Evolutionary conservation across 35 echinoderm and acorn worm species (phyloP).

Genomic region (Hemicentrotus pulcherrimus): DNA sequence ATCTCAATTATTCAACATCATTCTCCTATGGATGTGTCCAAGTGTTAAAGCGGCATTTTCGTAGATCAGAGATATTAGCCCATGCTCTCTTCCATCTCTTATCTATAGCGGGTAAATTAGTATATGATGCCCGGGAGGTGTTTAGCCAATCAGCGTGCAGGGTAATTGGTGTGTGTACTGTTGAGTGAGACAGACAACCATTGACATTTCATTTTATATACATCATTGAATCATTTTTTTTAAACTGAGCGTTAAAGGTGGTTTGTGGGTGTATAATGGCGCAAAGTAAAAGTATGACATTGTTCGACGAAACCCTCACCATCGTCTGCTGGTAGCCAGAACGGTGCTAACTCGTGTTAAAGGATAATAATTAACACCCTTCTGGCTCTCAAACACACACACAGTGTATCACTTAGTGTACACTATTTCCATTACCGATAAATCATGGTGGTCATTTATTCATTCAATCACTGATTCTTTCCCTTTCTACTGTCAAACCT

Average conservation of each 20-base stretch:
- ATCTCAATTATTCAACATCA: background rate
- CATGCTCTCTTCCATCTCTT: background rate
- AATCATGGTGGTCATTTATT: too few species aligned
- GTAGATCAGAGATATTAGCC: background rate
- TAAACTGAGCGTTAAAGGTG: background rate
- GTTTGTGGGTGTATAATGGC: background rate
- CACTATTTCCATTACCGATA: too few species aligned
- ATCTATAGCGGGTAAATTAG: background rate
- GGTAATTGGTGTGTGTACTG: background rate
- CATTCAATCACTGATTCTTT: too few species aligned
- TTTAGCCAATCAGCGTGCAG: background rate
- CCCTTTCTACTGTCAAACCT: too few species aligned
- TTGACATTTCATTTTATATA: background rate
- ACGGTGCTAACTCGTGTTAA: too few species aligned
- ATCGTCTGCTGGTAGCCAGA: too few species aligned
- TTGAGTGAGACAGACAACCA: background rate
- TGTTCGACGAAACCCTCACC: too few species aligned
- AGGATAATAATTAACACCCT: too few species aligned
- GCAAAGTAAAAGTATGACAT: background rate
- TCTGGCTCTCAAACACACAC: too few species aligned
- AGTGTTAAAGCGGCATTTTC: background rate
- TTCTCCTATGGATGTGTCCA: background rate
- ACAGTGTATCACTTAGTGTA: too few species aligned
- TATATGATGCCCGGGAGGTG: background rate
- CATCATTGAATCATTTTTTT: background rate